Evolutionary conservation across 2,797 vertebrate species (phyloP).

Genomic region (Enteromius fasciolatus): DNA sequence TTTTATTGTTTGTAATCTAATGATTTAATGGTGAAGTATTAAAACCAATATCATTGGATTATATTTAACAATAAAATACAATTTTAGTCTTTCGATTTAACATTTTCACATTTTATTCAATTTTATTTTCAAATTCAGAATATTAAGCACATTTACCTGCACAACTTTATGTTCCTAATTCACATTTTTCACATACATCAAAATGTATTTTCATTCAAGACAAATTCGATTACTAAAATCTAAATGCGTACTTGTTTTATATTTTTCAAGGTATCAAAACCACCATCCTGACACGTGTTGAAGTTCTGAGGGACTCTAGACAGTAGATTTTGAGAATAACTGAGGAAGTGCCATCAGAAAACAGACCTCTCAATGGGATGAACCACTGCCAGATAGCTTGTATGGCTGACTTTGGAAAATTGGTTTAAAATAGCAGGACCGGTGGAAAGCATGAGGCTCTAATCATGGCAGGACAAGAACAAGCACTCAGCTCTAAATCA

Average conservation of each 20-base stretch:
- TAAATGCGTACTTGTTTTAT: not conserved
- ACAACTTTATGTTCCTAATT: not conserved
- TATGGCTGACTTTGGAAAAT: constrained; percentile 23
- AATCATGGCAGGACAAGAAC: constrained; percentile 36
- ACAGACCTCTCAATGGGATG: constrained; percentile 13
- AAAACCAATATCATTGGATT: not conserved
- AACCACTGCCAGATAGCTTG: constrained; percentile 10
- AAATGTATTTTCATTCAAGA: not conserved
- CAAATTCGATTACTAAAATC: not conserved
- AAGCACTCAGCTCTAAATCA: constrained; percentile 37
- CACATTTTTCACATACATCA: not conserved
- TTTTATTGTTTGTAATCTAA: not conserved
- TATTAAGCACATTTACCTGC: not conserved
- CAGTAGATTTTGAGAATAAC: not conserved
- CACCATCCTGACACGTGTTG: constrained; percentile 3
- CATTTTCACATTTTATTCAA: not conserved
- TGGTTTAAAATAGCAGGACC: constrained; percentile 28
- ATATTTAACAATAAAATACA: not conserved
- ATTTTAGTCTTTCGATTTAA: not conserved
- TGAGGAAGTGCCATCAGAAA: constrained; percentile 7
- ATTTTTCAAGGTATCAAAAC: not conserved
- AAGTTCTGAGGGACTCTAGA: not conserved
- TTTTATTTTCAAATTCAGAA: not conserved
- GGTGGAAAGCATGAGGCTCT: constrained; percentile 8
- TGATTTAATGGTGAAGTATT: not conserved